Conservation (phyloP, 2,888 invertebrate genomes). For the Folsomia manolachei region DNA sequence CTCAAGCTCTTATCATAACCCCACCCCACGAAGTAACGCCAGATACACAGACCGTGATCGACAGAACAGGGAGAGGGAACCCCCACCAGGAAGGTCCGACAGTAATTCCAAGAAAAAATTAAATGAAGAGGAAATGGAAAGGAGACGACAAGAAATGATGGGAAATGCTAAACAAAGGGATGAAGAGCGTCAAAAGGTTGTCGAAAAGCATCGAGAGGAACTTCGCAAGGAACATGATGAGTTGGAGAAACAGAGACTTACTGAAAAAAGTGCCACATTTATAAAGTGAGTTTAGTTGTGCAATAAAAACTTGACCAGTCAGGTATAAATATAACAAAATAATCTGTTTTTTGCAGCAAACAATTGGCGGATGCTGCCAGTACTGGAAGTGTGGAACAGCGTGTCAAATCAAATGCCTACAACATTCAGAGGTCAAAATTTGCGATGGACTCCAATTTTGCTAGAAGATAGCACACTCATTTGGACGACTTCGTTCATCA, state of each 20-base stretch:
- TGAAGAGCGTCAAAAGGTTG: slow-evolving; percentile 54
- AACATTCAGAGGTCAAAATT: slow-evolving; percentile 78
- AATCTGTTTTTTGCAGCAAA: slow-evolving; percentile 56
- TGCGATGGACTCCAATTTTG: slow-evolving; percentile 83
- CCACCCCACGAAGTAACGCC: neutral
- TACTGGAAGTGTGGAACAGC: slow-evolving; percentile 71
- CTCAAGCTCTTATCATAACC: too few species aligned
- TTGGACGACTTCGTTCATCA: neutral
- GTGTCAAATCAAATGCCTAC: slow-evolving; percentile 83
- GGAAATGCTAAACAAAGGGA: slow-evolving; percentile 66
- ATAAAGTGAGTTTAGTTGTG: slow-evolving; percentile 5
- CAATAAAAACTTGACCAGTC: too few species aligned
- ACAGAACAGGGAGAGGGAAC: neutral
- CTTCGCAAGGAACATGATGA: slow-evolving; percentile 54
- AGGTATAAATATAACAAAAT: too few species aligned
- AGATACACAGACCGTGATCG: neutral
- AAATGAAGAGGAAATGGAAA: slow-evolving; percentile 66
- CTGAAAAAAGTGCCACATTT: slow-evolving; percentile 14
- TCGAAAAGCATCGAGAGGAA: slow-evolving; percentile 54
- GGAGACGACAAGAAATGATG: slow-evolving; percentile 74
- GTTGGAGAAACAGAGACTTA: slow-evolving; percentile 36
- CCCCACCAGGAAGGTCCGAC: neutral
- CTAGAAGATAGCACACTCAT: slow-evolving; percentile 60
- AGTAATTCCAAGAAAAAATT: slow-evolving; percentile 23
- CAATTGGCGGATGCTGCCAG: slow-evolving; percentile 66